These are phyloP conservation scores for Baronia brevicornis DNA, from an alignment of 2,888 invertebrate species.

Conservation along the genomic window DNA sequence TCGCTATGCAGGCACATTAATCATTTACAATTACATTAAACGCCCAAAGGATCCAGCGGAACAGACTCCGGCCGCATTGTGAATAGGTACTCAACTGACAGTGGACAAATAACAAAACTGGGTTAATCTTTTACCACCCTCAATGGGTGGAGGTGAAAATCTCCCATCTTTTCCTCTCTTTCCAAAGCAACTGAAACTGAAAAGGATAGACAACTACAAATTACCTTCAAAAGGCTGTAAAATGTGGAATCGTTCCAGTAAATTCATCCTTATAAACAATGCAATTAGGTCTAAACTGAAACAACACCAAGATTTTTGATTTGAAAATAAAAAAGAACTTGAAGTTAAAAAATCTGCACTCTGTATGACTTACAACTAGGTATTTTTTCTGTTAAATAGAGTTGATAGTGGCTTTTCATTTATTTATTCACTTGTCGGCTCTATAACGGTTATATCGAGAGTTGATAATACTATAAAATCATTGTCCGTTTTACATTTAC, in stretches of 20 bases:
- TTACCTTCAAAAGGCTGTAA: slow-evolving; percentile 42
- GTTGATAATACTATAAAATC: slow-evolving; percentile 70
- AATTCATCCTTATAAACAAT: slow-evolving; percentile 29
- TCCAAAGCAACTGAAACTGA: slow-evolving; percentile 46
- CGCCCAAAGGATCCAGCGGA: slow-evolving; percentile 60
- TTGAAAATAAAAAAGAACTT: slow-evolving; percentile 65
- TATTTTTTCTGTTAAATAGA: slow-evolving; percentile 34
- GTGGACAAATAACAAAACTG: slow-evolving; percentile 76
- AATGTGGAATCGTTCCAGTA: slow-evolving; percentile 20
- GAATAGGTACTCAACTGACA: slow-evolving; percentile 74
- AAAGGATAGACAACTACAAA: slow-evolving; percentile 41
- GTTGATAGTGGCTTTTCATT: slow-evolving; percentile 55
- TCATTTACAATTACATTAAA: slow-evolving; percentile 74
- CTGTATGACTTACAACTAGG: slow-evolving; percentile 42
- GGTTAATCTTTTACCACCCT: slow-evolving; percentile 75
- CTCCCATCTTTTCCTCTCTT: slow-evolving; percentile 48
- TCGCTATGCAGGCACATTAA: slow-evolving; percentile 63
- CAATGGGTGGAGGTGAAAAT: slow-evolving; percentile 52
- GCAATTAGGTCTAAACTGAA: slow-evolving; percentile 35
- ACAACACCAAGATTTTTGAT: slow-evolving; percentile 49
- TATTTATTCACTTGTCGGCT: slow-evolving; percentile 72
- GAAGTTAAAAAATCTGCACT: slow-evolving; percentile 49
- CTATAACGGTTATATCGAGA: slow-evolving; percentile 64
- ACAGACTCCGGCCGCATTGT: slow-evolving; percentile 68
- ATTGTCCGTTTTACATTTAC: slow-evolving; percentile 50